A percentile compares a stretch with the other conserved stretches of the same genome.
Evolutionary conservation across 92 coral and sea anemone genomes (phyloP).

Genomic region (Desmophyllum pertusum): DNA sequence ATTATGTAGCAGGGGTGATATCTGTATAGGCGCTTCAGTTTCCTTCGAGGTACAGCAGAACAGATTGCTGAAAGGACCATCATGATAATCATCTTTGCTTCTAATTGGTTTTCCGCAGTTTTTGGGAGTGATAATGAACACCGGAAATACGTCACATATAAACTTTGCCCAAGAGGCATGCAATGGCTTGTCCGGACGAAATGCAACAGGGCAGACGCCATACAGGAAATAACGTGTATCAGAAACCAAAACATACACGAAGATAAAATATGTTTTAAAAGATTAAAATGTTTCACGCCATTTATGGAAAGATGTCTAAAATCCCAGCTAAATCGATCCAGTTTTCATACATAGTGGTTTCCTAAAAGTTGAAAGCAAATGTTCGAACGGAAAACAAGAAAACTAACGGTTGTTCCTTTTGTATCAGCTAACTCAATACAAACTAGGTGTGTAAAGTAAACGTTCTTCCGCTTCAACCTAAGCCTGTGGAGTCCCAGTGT

Average conservation of each 20-base stretch:
- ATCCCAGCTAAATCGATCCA: too few species aligned
- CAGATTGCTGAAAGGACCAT: not conserved
- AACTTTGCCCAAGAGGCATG: conserved; percentile 4
- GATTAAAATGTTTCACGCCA: not conserved
- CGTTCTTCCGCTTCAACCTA: not conserved
- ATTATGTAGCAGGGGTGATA: too few species aligned
- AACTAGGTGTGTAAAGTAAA: not conserved
- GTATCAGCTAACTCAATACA: not conserved
- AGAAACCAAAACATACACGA: not conserved
- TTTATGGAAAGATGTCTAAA: not conserved
- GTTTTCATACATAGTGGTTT: not conserved
- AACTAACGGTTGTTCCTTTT: not conserved
- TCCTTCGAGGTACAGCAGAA: not conserved
- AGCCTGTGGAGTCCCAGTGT: too few species aligned
- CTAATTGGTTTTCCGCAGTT: not conserved
- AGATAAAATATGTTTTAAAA: not conserved
- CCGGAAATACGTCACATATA: conserved; percentile 19
- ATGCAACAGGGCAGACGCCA: not conserved
- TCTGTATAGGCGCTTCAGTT: too few species aligned
- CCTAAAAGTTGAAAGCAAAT: not conserved
- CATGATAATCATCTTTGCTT: not conserved
- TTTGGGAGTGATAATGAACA: not conserved
- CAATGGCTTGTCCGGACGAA: not conserved
- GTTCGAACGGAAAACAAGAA: not conserved
- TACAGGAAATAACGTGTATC: not conserved